phyloP scores from a whole-genome alignment of 2,888 invertebrate species.

The Euplagia quadripunctaria region DNA sequence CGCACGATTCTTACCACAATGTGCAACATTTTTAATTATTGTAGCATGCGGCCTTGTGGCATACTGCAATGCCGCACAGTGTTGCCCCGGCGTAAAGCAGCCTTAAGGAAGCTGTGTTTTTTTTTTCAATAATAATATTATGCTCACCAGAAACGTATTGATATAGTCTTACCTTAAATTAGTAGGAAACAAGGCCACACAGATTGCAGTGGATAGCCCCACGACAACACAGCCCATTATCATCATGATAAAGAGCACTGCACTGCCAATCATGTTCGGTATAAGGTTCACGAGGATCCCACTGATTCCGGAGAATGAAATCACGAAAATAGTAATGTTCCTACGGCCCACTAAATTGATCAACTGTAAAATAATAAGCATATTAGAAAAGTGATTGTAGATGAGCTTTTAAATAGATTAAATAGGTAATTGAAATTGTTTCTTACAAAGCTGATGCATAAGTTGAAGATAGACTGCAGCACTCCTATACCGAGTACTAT shows the following conservation, averaged over 20 bases:
- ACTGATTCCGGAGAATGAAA: conserved; percentile 81
- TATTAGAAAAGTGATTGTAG: neutral
- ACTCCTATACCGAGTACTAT: conserved; percentile 65
- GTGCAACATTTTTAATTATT: no score
- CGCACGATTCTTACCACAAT: no score
- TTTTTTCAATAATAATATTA: no score
- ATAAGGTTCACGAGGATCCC: conserved; percentile 88
- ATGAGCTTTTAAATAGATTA: neutral
- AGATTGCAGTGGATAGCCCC: conserved; percentile 83
- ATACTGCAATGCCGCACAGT: no score
- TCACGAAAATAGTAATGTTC: conserved; percentile 64
- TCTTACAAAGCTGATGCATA: conserved; percentile 75
- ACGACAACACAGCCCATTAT: conserved; percentile 76
- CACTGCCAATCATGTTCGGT: conserved; percentile 85
- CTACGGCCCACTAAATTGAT: neutral
- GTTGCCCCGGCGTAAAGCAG: no score
- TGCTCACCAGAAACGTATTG: neutral
- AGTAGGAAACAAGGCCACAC: conserved; percentile 86
- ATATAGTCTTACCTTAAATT: conserved; percentile 67
- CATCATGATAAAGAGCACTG: conserved; percentile 80
- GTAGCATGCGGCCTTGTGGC: no score
- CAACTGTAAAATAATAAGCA: neutral
- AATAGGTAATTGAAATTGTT: neutral
- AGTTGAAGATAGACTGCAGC: conserved; percentile 64
- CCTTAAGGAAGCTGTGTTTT: no score